Evolutionary conservation across 2,888 invertebrate genomes (phyloP).

Genomic region (Folsomia manolachei): DNA sequence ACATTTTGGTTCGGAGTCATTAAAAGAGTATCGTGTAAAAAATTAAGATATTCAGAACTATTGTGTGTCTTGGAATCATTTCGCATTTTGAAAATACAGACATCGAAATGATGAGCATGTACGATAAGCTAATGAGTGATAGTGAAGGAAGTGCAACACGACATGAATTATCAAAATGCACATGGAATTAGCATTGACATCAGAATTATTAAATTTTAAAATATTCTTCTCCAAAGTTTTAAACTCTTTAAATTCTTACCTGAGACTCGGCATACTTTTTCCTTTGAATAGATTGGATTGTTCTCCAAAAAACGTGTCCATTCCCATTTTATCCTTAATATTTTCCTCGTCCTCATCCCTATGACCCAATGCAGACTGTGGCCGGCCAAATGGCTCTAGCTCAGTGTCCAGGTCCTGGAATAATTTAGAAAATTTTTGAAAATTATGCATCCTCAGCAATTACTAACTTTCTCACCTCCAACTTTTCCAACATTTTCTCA

Average conservation of each 20-base stretch:
- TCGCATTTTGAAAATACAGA: background rate
- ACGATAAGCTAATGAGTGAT: too few species aligned
- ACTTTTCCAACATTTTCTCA: conserved; percentile 85
- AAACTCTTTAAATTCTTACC: conserved; percentile 61
- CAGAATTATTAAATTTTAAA: background rate
- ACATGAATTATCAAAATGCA: background rate
- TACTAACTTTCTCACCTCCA: conserved; percentile 55
- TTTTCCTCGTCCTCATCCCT: conserved; percentile 39
- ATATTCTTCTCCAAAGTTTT: too few species aligned
- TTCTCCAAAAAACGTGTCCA: conserved; percentile 52
- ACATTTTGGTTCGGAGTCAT: conserved; percentile 48
- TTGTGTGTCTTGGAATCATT: too few species aligned
- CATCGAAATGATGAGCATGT: too few species aligned
- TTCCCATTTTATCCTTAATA: conserved; percentile 55
- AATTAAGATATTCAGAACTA: too few species aligned
- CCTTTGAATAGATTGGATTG: conserved; percentile 80
- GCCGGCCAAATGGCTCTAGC: conserved; percentile 66
- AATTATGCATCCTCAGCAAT: too few species aligned
- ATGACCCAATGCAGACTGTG: conserved; percentile 63
- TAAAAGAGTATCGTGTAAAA: background rate
- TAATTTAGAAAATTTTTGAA: background rate
- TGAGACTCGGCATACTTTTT: conserved; percentile 93
- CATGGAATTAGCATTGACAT: conserved; percentile 1
- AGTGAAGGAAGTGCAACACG: too few species aligned
- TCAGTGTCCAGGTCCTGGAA: conserved; percentile 17